Percentiles rank a stretch among this genome's conserved stretches.
These are phyloP conservation scores for Amblyornis subalaris DNA, from an alignment of 2,113 vertebrate species.

Conservation along the genomic window DNA sequence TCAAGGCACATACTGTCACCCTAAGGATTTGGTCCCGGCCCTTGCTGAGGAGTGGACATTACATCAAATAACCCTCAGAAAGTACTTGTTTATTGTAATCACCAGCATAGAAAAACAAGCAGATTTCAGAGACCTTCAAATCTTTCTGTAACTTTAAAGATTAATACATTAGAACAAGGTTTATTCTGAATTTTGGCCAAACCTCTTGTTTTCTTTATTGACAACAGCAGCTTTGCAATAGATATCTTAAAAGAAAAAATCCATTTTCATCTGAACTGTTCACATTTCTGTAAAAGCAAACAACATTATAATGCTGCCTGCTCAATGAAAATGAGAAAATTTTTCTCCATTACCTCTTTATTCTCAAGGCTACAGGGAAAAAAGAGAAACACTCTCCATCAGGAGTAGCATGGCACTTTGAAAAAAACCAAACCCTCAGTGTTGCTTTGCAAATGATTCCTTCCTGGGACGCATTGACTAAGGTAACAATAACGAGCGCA, in stretches of 20 bases:
- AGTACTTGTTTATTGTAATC: neutral
- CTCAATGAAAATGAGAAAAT: neutral
- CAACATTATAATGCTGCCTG: neutral
- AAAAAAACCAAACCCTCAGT: neutral
- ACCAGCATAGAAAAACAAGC: neutral
- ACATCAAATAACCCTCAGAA: neutral
- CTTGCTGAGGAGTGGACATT: neutral
- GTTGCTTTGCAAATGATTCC: neutral
- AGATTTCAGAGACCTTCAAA: neutral
- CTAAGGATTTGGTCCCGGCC: neutral
- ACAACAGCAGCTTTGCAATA: neutral
- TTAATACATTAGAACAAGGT: neutral
- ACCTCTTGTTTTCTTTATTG: neutral
- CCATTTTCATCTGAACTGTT: neutral
- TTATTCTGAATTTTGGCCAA: neutral
- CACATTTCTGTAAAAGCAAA: constrained; percentile 6
- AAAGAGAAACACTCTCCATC: neutral
- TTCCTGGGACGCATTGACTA: neutral
- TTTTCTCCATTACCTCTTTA: constrained; percentile 9
- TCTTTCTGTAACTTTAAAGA: neutral
- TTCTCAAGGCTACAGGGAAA: neutral
- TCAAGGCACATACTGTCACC: neutral
- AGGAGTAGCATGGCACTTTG: neutral
- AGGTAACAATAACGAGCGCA: neutral
- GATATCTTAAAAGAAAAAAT: neutral